Conservation (phyloP, 2,797 vertebrate genomes). For the Loriculus beryllinus region DNA sequence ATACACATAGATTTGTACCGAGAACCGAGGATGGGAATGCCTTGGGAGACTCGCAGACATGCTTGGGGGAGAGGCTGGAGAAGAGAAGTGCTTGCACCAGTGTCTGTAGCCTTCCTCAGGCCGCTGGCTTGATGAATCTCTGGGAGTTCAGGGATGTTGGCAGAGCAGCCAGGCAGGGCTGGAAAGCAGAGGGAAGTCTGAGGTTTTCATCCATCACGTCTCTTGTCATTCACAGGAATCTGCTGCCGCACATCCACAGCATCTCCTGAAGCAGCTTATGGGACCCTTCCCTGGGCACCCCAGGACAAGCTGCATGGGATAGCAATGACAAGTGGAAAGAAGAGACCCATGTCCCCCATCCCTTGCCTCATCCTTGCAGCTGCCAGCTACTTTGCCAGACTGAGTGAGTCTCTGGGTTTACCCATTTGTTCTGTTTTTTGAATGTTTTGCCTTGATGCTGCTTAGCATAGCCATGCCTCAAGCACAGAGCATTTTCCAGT, state of each 20-base stretch:
- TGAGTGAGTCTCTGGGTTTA: constrained; percentile 68
- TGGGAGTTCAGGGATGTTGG: background rate
- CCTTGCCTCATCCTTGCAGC: constrained; percentile 59
- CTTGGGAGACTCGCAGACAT: accelerated
- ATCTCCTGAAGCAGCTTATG: constrained; percentile 67
- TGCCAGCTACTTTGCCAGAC: constrained; percentile 54
- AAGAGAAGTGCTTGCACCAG: background rate
- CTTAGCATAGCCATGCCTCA: background rate
- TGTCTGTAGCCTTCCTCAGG: background rate
- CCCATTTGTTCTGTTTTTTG: background rate
- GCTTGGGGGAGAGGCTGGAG: background rate
- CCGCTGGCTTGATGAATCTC: accelerated
- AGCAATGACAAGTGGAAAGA: constrained; percentile 44
- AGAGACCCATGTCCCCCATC: constrained; percentile 30
- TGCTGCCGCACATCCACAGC: background rate
- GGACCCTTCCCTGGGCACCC: constrained; percentile 43
- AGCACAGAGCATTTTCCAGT: background rate
- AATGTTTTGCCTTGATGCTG: background rate
- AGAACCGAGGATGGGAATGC: background rate
- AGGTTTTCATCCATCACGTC: background rate
- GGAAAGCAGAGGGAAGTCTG: background rate
- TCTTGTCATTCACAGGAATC: background rate
- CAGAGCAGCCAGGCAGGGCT: background rate
- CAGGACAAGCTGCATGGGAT: constrained; percentile 50
- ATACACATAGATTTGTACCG: background rate